Base-by-base conservation (phyloP, 2,888 invertebrate genomes). In the Leptogaster cylindrica region DNA sequence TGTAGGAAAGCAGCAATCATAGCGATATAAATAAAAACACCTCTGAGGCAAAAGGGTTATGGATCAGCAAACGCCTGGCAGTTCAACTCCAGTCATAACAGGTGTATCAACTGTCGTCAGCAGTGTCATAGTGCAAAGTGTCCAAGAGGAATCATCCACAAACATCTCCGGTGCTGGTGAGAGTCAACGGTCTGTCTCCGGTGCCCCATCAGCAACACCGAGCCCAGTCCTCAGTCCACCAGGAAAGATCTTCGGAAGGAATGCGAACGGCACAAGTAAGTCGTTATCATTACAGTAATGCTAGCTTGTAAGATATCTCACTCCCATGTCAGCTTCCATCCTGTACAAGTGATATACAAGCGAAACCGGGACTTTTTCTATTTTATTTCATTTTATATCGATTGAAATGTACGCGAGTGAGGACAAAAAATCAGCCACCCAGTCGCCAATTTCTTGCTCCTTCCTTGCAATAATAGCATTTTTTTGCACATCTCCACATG, bases 221-320 rank as follows among this genome's bases (percentile, higher is more conserved):
- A 81, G 81, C 71, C 81, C 81, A 7, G 78, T 80, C 16, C 67
- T 79, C 16, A 81, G 79, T 74, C 81, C 81, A 50, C 78, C 78
- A 36, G 80, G 80, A 52, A 81, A 81, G 72, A 77, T 80, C 39
- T 79, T 79, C 68, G 81, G 81, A 46, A 75, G 79, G 66, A 81
- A 81, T 73, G 75, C 77, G 16, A 81, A 81, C 72, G 81, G 81
- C 68, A 81, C 81, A 77, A 77, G 81, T 81, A 72, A 81, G 81
- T 72, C 27, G 44, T 44, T 39, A 36, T 65, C 44, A 61, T 61
- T 44, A 61, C 61, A 44, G 27, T 61, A 61, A 44, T 41, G 28
- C 28, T 44, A 61, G 41, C 61, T 61, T 44, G 44, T 28, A 61
- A 44, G 44, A 61, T 61, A 28, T 61, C 41, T 16, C 41, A 61